Evolutionary conservation across 1,140 invertebrate species (phyloP), one percentile per base, ranked within the genome.

Genomic region (Thalassaphorura encarpata): DNA sequence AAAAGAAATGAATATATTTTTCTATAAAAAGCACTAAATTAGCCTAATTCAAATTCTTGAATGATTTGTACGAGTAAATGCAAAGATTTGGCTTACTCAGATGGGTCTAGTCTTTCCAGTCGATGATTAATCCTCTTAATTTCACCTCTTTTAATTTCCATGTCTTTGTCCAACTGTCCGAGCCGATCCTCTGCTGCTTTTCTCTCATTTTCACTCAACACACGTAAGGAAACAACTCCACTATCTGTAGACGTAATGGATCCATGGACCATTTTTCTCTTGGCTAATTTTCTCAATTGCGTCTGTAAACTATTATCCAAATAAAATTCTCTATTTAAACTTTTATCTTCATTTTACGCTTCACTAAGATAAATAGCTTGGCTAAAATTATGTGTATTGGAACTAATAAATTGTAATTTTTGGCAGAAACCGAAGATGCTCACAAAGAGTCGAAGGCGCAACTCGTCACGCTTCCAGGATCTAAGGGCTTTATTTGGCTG

Each of bases 121-220:
- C 83, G 76, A 54, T 83, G 70, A 68, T 84, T 84, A 8, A 87
- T 74, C 63, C 85, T 84, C 67, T 84, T 85, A 66, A 87, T 85
- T 33, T 80, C 77, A 29, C 80, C 72, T 62, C 78, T 74, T 63
- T 85, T 83, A 62, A 81, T 76, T 59, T 87, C 83, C 46, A 84
- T 77, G 62, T 87, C 84, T 11, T 75, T 74, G 50, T 78, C 76
- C 19, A 87, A 72, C 58, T 77, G 76, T 33, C 75, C 70, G 48
- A 85, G 75, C 43, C 83, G 74, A 41, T 85, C 82, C 63, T 85
- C 83, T 5, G 82, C 77, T 13, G 78, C 77, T 58, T 79, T 77
- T 53, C 78, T 76, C 64, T 87, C 84, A 50, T 62, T 64, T 49
- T 73, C 71, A 31, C 66, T 70, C 18, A 71, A 60, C 18, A 66